Base-by-base conservation (phyloP, 1,140 invertebrate genomes). In the Uloborus diversus region DNA sequence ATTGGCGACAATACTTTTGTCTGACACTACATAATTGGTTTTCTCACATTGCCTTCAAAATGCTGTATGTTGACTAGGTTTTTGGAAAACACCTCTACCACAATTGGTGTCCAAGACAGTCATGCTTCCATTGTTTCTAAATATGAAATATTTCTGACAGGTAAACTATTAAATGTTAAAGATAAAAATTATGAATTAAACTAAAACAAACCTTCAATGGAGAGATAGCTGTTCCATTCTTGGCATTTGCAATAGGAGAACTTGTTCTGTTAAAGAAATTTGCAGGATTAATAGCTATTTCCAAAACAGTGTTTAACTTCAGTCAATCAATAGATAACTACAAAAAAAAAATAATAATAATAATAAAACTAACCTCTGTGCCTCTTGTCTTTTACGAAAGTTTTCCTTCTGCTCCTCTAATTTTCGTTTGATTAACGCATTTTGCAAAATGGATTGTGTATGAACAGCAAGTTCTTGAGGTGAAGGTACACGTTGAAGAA, bases 321-420 rank as follows among this genome's bases (percentile, higher is more conserved):
- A 9, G 17, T 47, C 17, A 47, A 47, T 17, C 37, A 47, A 9
- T n/a, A n/a, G n/a, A n/a, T n/a, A n/a, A n/a, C n/a, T n/a, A n/a
- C n/a, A n/a, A n/a, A n/a, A n/a, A n/a, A n/a, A n/a, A n/a, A n/a
- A n/a, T n/a, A n/a, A n/a, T n/a, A n/a, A n/a, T n/a, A n/a, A n/a
- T n/a, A n/a, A n/a, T n/a, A n/a, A n/a, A n/a, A n/a, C 27, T 53
- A 68, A 81, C 80, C 75, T 70, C 53, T 83, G 71, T 27, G 80
- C 71, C 85, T 94, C 93, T 85, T 94, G 93, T 81, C 92, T 89
- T 83, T 93, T 92, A 33, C 92, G 89, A 85, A 89, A 94, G 84
- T 94, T 93, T 85, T 94, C 93, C 64, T 91, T 90, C 86, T 94
- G 93, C 84, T 95, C 93, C 85, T 94, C 93, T 49, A 95, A 87